Percentiles rank a stretch among this genome's conserved stretches.
Evolutionary conservation across 2,888 invertebrate species (phyloP).

Genomic region (Chirona hameri): DNA sequence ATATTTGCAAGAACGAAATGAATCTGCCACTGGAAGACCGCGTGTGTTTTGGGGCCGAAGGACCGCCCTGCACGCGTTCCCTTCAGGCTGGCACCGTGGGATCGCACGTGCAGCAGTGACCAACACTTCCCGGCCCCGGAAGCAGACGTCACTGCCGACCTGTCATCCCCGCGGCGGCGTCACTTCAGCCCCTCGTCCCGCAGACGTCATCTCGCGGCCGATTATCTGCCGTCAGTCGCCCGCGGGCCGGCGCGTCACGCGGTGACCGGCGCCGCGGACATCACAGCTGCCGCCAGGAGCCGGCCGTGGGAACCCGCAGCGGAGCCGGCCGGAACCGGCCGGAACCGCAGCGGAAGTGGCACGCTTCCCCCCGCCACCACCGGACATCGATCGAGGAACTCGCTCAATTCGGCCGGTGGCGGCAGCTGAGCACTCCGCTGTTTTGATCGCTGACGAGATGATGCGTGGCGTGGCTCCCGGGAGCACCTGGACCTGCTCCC

Average conservation of each 20-base stretch:
- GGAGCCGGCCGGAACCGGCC: slow-evolving; percentile 5
- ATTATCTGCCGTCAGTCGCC: too few species aligned
- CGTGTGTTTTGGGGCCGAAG: too few species aligned
- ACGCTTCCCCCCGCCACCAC: background rate
- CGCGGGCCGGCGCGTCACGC: too few species aligned
- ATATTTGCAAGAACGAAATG: too few species aligned
- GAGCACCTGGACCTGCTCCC: slow-evolving; percentile 29
- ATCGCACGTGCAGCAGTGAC: background rate
- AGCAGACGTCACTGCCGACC: too few species aligned
- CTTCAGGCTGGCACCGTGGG: background rate
- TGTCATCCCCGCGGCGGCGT: too few species aligned
- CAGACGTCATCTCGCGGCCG: background rate
- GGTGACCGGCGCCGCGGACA: background rate
- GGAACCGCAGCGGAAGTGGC: slow-evolving; percentile 13
- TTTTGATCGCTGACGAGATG: slow-evolving; percentile 31
- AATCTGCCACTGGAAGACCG: too few species aligned
- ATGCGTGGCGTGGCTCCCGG: slow-evolving; percentile 13
- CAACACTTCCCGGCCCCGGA: background rate
- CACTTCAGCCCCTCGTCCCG: background rate
- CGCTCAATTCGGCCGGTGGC: background rate
- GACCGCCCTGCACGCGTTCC: too few species aligned
- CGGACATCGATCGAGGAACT: slow-evolving; percentile 22
- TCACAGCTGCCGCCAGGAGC: background rate
- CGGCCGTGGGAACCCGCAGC: slow-evolving; percentile 6
- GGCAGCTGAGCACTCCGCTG: background rate